A percentile compares a stretch with the other conserved stretches of the same genome.
phyloP scores from a whole-genome alignment of 2,888 invertebrate species.

The Pterostichus madidus region DNA sequence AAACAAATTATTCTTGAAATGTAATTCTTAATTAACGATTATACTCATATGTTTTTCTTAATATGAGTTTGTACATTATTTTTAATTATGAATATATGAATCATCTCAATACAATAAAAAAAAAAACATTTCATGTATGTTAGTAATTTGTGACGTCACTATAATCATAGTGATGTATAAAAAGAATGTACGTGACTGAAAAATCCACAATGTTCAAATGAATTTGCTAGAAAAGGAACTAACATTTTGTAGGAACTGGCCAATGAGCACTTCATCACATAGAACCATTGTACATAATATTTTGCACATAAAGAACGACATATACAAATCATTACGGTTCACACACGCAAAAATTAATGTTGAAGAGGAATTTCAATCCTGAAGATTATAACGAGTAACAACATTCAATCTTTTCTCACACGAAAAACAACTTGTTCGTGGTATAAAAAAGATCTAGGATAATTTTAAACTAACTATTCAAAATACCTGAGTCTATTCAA shows the following conservation, averaged over 20 bases:
- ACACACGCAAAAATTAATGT: constrained; percentile 48
- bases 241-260: constrained; percentile 32
- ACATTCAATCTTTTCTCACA: background rate
- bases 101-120: constrained; percentile 46
- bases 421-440: background rate
- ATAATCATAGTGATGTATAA: constrained; percentile 17
- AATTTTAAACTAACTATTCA: constrained; percentile 31
- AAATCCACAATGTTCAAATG: constrained; percentile 40
- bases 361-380: background rate
- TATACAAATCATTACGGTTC: constrained; percentile 38
- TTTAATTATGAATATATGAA: constrained; percentile 52
- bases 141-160: constrained; percentile 44
- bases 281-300: constrained; percentile 27
- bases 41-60: constrained; percentile 59
- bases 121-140: constrained; percentile 47
- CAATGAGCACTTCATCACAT: constrained; percentile 32
- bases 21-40: constrained; percentile 62
- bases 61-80: constrained; percentile 61
- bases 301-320: constrained; percentile 32
- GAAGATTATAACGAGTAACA: background rate
- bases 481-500: constrained; percentile 29
- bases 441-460: background rate
- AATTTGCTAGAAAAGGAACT: constrained; percentile 6
- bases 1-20: constrained; percentile 53
- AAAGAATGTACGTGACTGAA: constrained; percentile 54